Conservation (phyloP, 2,797 vertebrate genomes). For the Bryconaethiops microstoma region DNA sequence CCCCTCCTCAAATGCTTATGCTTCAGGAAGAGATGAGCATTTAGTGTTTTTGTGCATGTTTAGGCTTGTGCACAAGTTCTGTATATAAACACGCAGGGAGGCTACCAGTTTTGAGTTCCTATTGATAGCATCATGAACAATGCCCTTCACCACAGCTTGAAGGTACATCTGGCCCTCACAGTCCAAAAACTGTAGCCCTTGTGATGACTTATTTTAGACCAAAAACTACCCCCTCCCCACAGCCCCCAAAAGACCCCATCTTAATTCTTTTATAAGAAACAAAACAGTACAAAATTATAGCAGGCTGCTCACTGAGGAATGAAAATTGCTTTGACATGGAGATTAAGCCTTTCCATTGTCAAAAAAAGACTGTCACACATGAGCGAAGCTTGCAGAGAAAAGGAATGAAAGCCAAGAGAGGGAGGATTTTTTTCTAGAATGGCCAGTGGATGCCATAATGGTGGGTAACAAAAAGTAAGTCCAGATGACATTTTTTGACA, state of each 20-base stretch:
- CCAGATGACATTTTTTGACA: conserved; percentile 92
- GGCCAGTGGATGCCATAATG: conserved; percentile 93
- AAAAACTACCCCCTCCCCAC: conserved; percentile 24
- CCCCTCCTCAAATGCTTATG: too few species aligned
- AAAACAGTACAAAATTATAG: conserved; percentile 99
- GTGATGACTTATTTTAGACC: conserved; percentile 82
- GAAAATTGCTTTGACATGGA: conserved; percentile 99
- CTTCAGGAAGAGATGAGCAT: too few species aligned
- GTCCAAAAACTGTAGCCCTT: conserved; percentile 89
- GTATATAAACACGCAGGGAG: too few species aligned
- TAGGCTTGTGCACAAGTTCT: too few species aligned
- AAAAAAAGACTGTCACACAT: conserved; percentile 96
- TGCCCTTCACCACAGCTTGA: too few species aligned
- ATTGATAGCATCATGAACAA: too few species aligned
- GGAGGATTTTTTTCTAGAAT: conserved; percentile 86
- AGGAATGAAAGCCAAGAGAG: conserved; percentile 60
- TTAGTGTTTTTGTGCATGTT: too few species aligned
- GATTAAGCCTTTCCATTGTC: conserved; percentile 97
- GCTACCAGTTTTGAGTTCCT: too few species aligned
- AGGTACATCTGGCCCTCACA: conserved; percentile 63
- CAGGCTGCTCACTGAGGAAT: conserved; percentile 95
- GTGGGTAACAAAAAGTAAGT: conserved; percentile 87
- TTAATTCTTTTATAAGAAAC: conserved; percentile 95
- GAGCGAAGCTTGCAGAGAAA: conserved; percentile 81
- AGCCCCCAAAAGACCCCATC: conserved; percentile 68